Conservation (phyloP, 2,113 vertebrate genomes). For the Cepphus grylle region DNA sequence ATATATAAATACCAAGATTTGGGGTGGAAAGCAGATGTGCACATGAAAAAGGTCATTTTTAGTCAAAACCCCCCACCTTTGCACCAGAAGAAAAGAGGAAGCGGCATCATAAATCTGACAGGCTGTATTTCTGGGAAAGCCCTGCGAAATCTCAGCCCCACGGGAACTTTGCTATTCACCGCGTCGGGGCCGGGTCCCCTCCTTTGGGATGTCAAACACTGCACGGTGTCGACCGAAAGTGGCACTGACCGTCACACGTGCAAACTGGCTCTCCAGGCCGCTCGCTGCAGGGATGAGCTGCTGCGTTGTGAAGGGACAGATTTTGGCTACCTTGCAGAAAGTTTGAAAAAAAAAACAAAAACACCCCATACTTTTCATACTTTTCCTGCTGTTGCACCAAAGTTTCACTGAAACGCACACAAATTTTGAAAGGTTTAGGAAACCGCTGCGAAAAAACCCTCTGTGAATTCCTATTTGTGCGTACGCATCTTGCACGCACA, state of each 20-base stretch:
- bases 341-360: background rate
- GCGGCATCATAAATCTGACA: background rate
- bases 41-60: background rate
- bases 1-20: background rate
- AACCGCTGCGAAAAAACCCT: background rate
- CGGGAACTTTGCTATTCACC: background rate
- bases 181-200: background rate
- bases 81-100: background rate
- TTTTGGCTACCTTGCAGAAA: background rate
- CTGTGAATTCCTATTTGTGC: fast-evolving
- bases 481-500: background rate
- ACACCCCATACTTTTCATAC: too few species aligned
- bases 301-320: background rate
- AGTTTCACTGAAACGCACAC: background rate
- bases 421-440: background rate
- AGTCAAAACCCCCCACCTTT: background rate
- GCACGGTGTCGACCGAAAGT: background rate
- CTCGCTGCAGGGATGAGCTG: background rate
- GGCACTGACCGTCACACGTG: fast-evolving
- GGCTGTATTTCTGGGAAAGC: background rate
- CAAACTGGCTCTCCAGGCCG: background rate
- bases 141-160: background rate
- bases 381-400: background rate
- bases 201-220: background rate
- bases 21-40: background rate